phyloP scores from a whole-genome alignment of 2,888 invertebrate species.

The Dascillus cervinus region DNA sequence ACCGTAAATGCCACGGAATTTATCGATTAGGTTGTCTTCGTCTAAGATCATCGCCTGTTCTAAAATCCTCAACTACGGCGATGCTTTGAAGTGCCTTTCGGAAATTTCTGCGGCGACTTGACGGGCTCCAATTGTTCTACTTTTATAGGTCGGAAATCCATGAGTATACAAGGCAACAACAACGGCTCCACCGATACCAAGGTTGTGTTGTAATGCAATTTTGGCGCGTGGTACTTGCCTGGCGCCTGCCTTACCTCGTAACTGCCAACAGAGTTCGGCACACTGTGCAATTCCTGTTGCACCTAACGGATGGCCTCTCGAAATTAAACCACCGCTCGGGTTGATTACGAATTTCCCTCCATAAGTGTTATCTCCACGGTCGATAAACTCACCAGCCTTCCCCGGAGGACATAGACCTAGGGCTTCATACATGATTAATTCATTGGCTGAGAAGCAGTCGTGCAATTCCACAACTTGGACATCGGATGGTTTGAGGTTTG shows the following conservation, averaged over 20 bases:
- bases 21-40: conserved; percentile 71
- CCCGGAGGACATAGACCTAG: conserved; percentile 88
- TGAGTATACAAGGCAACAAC: conserved; percentile 84
- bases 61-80: conserved; percentile 71
- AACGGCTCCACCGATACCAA: conserved; percentile 93
- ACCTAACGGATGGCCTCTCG: conserved; percentile 95
- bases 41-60: conserved; percentile 76
- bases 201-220: conserved; percentile 90
- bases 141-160: conserved; percentile 57
- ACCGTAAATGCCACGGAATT: conserved; percentile 80
- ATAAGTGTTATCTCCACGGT: conserved; percentile 93
- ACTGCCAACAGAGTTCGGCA: conserved; percentile 74
- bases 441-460: conserved; percentile 97
- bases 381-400: conserved; percentile 85
- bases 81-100: conserved; percentile 76
- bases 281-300: conserved; percentile 86
- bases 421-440: conserved; percentile 94
- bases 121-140: conserved; percentile 35
- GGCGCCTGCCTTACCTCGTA: conserved; percentile 70
- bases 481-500: conserved; percentile 67
- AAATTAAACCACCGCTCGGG: conserved; percentile 97
- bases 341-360: conserved; percentile 95
- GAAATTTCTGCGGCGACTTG: no score
- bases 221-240: conserved; percentile 67
- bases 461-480: conserved; percentile 94